Evolutionary conservation across 2,797 vertebrate species (phyloP).

Genomic region (Perdix hodgsoniae): DNA sequence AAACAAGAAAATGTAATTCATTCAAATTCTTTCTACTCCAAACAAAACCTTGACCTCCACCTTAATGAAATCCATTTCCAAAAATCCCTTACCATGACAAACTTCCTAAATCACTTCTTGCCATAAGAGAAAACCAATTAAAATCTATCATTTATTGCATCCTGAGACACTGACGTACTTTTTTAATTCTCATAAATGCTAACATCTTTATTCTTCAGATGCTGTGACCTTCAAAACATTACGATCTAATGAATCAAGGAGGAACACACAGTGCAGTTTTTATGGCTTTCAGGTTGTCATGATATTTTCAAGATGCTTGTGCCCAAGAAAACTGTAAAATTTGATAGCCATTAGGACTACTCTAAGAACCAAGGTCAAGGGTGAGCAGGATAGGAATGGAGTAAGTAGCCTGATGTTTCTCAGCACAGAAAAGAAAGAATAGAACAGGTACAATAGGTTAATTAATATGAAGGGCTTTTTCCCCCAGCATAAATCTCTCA

Average conservation of each 20-base stretch:
- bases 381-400: slow-evolving; percentile 11
- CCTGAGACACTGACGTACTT: background rate
- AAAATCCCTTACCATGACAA: background rate
- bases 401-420: slow-evolving; percentile 21
- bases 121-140: background rate
- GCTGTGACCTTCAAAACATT: slow-evolving; percentile 35
- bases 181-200: background rate
- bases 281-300: slow-evolving; percentile 48
- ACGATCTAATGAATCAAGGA: slow-evolving; percentile 22
- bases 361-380: slow-evolving; percentile 52
- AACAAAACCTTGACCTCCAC: background rate
- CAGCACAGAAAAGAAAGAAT: slow-evolving; percentile 5
- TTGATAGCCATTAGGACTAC: slow-evolving; percentile 41
- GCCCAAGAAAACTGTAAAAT: slow-evolving; percentile 66
- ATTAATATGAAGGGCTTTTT: background rate
- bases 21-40: background rate
- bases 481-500: background rate
- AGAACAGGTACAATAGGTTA: slow-evolving; percentile 2
- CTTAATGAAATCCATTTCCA: background rate
- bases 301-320: slow-evolving; percentile 65
- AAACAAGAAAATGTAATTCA: background rate
- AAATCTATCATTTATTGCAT: background rate
- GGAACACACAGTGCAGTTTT: slow-evolving; percentile 43
- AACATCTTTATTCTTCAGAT: slow-evolving; percentile 9
- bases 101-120: background rate